Percentiles rank a stretch among this genome's conserved stretches.
Evolutionary conservation across 2,113 vertebrate genomes (phyloP).

Genomic region (Litocranius walleri): DNA sequence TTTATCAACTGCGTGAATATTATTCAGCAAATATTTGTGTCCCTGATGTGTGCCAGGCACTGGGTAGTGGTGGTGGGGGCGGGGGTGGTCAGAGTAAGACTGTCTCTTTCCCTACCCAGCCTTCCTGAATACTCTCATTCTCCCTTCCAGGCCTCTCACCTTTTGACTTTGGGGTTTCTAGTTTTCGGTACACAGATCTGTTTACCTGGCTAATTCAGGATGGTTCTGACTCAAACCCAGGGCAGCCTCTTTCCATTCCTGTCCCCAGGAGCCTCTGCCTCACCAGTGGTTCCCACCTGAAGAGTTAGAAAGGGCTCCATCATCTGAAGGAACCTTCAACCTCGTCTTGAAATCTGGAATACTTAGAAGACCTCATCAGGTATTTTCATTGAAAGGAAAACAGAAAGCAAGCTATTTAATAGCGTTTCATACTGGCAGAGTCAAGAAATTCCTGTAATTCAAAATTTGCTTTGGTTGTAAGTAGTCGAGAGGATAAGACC

Average conservation of each 20-base stretch:
- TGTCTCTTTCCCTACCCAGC: too few species aligned
- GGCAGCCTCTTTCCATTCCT: too few species aligned
- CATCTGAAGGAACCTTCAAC: not conserved
- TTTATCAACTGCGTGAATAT: not conserved
- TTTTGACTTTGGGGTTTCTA: too few species aligned
- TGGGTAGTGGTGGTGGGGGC: too few species aligned
- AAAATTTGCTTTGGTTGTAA: slow-evolving; percentile 48
- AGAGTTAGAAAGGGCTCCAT: slow-evolving; percentile 57
- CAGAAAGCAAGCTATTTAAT: not conserved
- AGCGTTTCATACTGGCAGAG: not conserved
- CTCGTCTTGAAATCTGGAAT: not conserved
- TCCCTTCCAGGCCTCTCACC: too few species aligned
- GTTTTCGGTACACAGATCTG: too few species aligned
- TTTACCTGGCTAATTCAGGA: too few species aligned
- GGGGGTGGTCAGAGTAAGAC: not conserved
- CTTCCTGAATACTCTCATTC: too few species aligned
- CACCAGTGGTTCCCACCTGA: too few species aligned
- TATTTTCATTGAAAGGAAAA: not conserved
- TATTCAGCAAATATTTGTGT: not conserved
- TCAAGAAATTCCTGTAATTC: not conserved
- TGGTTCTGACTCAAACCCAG: too few species aligned
- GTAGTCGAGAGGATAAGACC: not conserved
- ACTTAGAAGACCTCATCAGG: not conserved
- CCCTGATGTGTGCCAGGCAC: not conserved
- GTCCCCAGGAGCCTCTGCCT: too few species aligned